Evolutionary conservation across 2,888 invertebrate species (phyloP).

Genomic region (Eudasyphora cyanicolor): DNA sequence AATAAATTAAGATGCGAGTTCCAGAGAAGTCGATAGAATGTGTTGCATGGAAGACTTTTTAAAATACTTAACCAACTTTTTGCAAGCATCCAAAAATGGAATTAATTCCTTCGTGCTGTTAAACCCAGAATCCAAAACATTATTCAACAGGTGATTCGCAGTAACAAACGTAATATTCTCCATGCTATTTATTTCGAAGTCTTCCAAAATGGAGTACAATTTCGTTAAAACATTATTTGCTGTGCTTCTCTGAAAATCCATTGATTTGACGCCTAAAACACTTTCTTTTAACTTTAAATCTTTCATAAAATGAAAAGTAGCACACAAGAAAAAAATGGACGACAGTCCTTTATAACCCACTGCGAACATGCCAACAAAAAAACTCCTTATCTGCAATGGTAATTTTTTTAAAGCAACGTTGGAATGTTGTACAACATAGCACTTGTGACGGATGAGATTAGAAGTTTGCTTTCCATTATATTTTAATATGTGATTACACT

Average conservation of each 20-base stretch:
- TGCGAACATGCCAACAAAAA: too few relatives aligned
- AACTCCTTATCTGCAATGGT: too few relatives aligned
- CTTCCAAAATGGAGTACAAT: constrained; percentile 32
- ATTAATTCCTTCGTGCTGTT: constrained; percentile 17
- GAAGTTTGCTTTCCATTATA: too few relatives aligned
- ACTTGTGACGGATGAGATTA: constrained; percentile 37
- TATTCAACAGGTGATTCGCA: constrained; percentile 34
- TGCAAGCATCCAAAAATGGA: too few relatives aligned
- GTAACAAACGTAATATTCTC: constrained; percentile 46
- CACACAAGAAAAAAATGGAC: constrained; percentile 23
- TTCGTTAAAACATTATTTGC: not conserved
- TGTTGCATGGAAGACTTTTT: too few relatives aligned
- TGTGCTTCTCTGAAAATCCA: constrained; percentile 45
- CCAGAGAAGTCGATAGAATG: too few relatives aligned
- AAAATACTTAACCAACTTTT: too few relatives aligned
- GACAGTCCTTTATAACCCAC: too few relatives aligned
- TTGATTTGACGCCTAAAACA: constrained; percentile 46
- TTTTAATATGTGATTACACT: too few relatives aligned
- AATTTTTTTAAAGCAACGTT: not conserved
- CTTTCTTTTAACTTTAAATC: too few relatives aligned
- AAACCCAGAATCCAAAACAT: too few relatives aligned
- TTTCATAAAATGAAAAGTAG: constrained; percentile 46
- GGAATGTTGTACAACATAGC: constrained; percentile 8
- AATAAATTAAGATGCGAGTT: too few relatives aligned
- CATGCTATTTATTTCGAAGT: constrained; percentile 14